Evolutionary conservation across 2,113 vertebrate species (phyloP).

Genomic region (Geothlypis trichas): DNA sequence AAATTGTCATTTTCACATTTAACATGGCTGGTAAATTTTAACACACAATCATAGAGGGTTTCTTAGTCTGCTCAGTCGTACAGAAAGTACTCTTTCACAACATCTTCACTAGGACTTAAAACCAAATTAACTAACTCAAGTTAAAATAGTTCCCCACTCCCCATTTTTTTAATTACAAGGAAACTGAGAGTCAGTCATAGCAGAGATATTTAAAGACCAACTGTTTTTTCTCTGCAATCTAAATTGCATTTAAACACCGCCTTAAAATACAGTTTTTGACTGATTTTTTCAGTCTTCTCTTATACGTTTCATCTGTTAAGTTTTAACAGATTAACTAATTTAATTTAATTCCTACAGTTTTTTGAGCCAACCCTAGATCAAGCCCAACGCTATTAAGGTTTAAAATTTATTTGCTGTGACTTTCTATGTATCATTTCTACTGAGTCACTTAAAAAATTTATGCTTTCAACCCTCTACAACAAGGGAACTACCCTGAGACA

Average conservation of each 20-base stretch:
- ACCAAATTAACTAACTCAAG: neutral
- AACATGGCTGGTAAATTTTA: neutral
- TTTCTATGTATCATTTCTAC: neutral
- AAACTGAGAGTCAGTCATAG: neutral
- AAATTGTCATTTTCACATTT: neutral
- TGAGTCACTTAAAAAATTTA: neutral
- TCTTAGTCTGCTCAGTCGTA: neutral
- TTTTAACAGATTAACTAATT: neutral
- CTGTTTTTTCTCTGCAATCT: neutral
- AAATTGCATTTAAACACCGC: neutral
- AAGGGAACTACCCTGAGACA: neutral
- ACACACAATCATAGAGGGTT: neutral
- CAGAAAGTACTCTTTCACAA: neutral
- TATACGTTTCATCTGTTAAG: neutral
- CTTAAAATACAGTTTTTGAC: neutral
- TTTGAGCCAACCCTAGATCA: neutral
- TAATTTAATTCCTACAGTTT: neutral
- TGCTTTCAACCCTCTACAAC: neutral
- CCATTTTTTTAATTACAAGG: neutral
- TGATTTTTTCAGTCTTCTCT: neutral
- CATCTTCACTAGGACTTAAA: neutral
- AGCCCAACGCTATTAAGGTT: neutral
- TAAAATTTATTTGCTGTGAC: neutral
- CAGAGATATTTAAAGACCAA: neutral
- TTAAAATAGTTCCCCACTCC: neutral